These are phyloP conservation scores for Tinea trinotella DNA, from an alignment of 2,888 invertebrate genomes.

Conservation along the genomic window DNA sequence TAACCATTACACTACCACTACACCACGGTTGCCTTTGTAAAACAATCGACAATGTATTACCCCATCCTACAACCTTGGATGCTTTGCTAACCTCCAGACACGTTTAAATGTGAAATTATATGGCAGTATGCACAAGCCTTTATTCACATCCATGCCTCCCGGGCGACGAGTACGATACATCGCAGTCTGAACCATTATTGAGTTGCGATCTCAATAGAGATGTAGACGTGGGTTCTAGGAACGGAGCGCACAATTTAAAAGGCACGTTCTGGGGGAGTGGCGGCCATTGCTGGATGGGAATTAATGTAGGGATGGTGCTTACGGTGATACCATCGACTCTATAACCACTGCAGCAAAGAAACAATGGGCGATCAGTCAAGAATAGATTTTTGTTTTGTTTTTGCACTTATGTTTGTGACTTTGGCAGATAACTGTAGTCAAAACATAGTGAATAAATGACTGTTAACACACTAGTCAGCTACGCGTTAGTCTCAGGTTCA, in stretches of 20 bases:
- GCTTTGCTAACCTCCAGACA: too few relatives aligned
- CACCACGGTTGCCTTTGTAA: too few relatives aligned
- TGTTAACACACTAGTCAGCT: too few relatives aligned
- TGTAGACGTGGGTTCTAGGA: slow-evolving; percentile 25
- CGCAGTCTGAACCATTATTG: slow-evolving; percentile 20
- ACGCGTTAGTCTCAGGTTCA: too few relatives aligned
- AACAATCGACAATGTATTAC: too few relatives aligned
- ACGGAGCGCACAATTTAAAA: slow-evolving; percentile 39
- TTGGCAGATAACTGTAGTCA: too few relatives aligned
- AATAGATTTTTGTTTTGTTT: not conserved
- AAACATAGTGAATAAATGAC: too few relatives aligned
- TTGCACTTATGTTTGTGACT: too few relatives aligned
- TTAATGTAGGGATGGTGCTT: slow-evolving; percentile 29
- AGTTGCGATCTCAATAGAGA: slow-evolving; percentile 23
- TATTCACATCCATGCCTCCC: not conserved
- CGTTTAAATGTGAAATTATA: too few relatives aligned
- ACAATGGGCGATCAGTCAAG: not conserved
- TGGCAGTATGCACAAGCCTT: too few relatives aligned
- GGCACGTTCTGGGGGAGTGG: slow-evolving; percentile 45
- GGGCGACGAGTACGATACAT: slow-evolving; percentile 1
- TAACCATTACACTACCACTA: too few relatives aligned
- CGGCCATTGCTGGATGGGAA: slow-evolving; percentile 40
- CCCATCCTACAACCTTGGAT: too few relatives aligned
- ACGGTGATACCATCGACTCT: not conserved
- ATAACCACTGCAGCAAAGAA: not conserved